Conservation (phyloP, 2,797 vertebrate species). For the Coluber constrictor region DNA sequence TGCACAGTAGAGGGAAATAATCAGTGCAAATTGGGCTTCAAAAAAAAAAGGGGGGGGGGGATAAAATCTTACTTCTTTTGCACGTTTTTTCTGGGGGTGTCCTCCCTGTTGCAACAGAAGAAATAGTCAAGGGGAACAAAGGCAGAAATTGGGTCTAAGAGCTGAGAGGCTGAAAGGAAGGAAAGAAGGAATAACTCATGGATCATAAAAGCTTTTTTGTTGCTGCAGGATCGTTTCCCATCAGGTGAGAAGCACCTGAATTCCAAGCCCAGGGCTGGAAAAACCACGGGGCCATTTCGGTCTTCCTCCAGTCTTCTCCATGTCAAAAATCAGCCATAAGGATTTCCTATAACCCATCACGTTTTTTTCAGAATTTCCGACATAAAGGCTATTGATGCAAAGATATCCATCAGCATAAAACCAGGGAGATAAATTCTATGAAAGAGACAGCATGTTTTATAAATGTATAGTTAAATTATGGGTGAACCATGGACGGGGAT, state of each 20-base stretch:
- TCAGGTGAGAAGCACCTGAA: not conserved
- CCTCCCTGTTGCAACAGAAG: too few relatives aligned
- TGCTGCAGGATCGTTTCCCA: not conserved
- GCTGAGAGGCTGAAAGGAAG: not conserved
- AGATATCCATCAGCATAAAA: not conserved
- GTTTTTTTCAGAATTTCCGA: slow-evolving; percentile 58
- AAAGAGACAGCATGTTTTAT: slow-evolving; percentile 33
- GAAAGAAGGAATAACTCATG: not conserved
- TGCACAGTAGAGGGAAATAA: not conserved
- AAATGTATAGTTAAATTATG: slow-evolving; percentile 41
- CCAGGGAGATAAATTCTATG: not conserved
- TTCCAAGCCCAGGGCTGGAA: too few relatives aligned
- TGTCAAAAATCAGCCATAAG: slow-evolving; percentile 22
- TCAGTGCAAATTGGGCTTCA: not conserved
- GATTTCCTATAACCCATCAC: slow-evolving; percentile 44
- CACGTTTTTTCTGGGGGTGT: too few relatives aligned
- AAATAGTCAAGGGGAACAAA: not conserved
- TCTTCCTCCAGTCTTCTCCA: slow-evolving; percentile 15
- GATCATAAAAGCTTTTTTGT: not conserved
- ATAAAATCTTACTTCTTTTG: too few relatives aligned
- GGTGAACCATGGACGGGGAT: slow-evolving; percentile 10
- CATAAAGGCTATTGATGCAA: not conserved
- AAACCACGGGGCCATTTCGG: too few relatives aligned
- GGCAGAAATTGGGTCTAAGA: not conserved
- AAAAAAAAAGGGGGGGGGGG: too few relatives aligned